These are phyloP conservation scores for Ashinkailepas kermadecensis DNA, from an alignment of 2,888 invertebrate genomes.

Conservation along the genomic window DNA sequence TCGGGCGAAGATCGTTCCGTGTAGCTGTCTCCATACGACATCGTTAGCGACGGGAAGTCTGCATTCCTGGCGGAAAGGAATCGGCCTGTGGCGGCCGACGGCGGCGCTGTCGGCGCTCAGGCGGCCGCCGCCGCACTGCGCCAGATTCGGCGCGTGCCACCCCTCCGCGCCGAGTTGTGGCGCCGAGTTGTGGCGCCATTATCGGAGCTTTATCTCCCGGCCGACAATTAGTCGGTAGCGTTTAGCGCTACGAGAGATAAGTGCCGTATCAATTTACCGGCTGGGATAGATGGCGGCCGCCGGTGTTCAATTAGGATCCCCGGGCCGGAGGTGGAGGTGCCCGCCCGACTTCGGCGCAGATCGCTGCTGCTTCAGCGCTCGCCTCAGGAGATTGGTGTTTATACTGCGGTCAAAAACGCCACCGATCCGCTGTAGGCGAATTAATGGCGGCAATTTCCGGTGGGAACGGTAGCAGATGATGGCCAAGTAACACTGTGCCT, in stretches of 20 bases:
- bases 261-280: constrained; percentile 14
- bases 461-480: not conserved
- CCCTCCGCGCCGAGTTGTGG: not conserved
- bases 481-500: constrained; percentile 18
- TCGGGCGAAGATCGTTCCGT: not conserved
- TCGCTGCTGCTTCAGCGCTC: not conserved
- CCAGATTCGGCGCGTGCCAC: not conserved
- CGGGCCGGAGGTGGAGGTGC: not conserved
- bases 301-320: not conserved
- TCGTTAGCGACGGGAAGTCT: constrained; percentile 7
- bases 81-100: not conserved
- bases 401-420: constrained; percentile 7
- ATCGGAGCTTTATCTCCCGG: not conserved
- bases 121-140: not conserved
- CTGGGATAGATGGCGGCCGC: not conserved
- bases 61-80: not conserved
- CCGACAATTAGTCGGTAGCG: constrained; percentile 19
- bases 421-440: not conserved
- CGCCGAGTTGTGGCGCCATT: constrained; percentile 8
- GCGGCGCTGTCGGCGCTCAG: not conserved
- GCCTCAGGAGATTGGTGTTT: not conserved
- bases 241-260: constrained; percentile 2
- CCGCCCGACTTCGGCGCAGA: not conserved
- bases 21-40: not conserved
- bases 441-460: not conserved